Evolutionary conservation across 2,888 invertebrate species (phyloP).

Genomic region (Papilio elwesi): DNA sequence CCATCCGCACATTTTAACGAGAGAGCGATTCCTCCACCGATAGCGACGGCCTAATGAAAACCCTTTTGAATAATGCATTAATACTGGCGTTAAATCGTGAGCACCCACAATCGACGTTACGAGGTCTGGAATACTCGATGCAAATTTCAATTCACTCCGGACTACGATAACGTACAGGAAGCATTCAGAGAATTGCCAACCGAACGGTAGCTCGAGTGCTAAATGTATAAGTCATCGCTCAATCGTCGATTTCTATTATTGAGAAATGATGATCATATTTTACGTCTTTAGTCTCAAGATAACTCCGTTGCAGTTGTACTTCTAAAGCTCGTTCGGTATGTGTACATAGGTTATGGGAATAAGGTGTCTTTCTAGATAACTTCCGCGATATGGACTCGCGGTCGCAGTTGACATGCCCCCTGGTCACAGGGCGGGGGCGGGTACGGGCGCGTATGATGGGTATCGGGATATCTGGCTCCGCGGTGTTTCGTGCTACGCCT

Average conservation of each 20-base stretch:
- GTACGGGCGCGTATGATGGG: constrained; percentile 42
- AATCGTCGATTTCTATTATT: constrained; percentile 49
- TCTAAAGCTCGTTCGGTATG: constrained; percentile 24
- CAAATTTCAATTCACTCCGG: constrained; percentile 77
- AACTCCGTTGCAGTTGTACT: constrained; percentile 27
- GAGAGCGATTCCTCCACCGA: constrained; percentile 78
- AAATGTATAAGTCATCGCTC: constrained; percentile 61
- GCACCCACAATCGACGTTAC: constrained; percentile 76
- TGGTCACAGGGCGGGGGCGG: constrained; percentile 42
- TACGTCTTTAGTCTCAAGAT: constrained; percentile 37
- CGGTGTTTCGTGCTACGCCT: constrained; percentile 71
- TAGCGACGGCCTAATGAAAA: constrained; percentile 82
- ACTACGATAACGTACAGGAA: constrained; percentile 73
- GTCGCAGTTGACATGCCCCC: constrained; percentile 45
- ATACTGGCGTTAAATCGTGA: constrained; percentile 84
- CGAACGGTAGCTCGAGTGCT: constrained; percentile 50
- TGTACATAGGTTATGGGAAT: constrained; percentile 45
- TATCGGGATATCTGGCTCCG: constrained; percentile 54
- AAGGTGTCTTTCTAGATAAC: constrained; percentile 54
- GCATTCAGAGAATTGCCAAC: constrained; percentile 68
- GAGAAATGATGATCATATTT: constrained; percentile 49
- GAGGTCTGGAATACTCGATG: constrained; percentile 77
- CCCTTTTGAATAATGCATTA: constrained; percentile 83
- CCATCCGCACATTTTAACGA: constrained; percentile 83
- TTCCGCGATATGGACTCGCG: constrained; percentile 56